These are phyloP conservation scores for Suncus etruscus DNA, from an alignment of 2,113 vertebrate genomes.

Conservation along the genomic window DNA sequence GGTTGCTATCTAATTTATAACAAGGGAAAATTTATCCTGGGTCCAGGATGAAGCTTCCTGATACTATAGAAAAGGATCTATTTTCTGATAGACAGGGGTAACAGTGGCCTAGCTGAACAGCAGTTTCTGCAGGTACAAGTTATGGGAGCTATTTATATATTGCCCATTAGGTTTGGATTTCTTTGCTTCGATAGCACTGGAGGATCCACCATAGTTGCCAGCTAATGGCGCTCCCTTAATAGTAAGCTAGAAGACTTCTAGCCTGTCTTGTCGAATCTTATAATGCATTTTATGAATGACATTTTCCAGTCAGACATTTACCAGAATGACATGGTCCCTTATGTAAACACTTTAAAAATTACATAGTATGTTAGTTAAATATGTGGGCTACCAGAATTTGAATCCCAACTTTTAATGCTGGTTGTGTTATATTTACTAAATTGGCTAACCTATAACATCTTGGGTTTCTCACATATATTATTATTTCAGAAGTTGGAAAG, in stretches of 20 bases:
- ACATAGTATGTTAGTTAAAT: background rate
- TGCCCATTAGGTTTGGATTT: background rate
- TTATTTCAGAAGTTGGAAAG: background rate
- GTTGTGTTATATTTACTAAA: background rate
- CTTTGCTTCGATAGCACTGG: background rate
- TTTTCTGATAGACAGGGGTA: background rate
- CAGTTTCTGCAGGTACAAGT: constrained; percentile 2
- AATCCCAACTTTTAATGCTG: background rate
- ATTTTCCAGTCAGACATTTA: no score
- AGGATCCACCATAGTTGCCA: background rate
- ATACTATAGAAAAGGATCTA: background rate
- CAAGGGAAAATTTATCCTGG: background rate
- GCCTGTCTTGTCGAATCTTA: background rate
- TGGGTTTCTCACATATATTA: background rate
- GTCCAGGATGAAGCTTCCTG: background rate
- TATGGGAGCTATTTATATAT: background rate
- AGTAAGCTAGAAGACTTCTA: background rate
- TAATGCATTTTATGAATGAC: background rate
- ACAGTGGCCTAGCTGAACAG: background rate
- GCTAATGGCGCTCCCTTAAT: background rate
- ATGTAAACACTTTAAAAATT: background rate
- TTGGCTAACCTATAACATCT: background rate
- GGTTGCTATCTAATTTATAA: background rate
- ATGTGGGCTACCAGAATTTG: background rate
- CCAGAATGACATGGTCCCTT: background rate